Base-by-base conservation (phyloP, 2,888 invertebrate genomes). In the Chrysolina oricalcia region DNA sequence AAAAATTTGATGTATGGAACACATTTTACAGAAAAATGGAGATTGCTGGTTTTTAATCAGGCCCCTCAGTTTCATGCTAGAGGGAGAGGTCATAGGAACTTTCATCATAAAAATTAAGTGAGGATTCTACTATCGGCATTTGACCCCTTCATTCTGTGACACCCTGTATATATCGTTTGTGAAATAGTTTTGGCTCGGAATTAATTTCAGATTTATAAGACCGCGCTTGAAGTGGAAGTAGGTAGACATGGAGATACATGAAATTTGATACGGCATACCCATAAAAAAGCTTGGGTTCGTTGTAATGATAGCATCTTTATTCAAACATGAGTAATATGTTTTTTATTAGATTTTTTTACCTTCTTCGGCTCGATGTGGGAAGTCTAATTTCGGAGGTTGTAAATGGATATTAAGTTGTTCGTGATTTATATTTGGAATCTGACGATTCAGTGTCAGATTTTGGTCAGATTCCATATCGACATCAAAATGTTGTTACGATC, bases 241-340 rank as follows among this genome's bases (percentile, higher is more conserved):
- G 68, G 68, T 68, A 59, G 59, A 59, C 27, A 59, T 35, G 59
- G 35, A 53, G 53, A 35, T 59, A 68, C 53, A 68, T 56, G 68
- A 68, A 68, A 68, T 68, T 68, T 53, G 68, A 68, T 68, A 68
- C 53, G 11, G 27, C 19, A 35, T 43, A 40, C 43, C 40, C 41
- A 35, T 56, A 53, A 27, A 68, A 67, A 67, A 68, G 27, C 17
- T 53, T 9, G 40, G 68, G 53, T 43, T 53, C 19, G 41, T 17
- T 56, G 53, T 68, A 53, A 68, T 68, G 68, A 68, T 68, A 68
- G 68, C 53, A 68, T 53, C 68, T 56, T 68, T 53, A 56, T 68
- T 68, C 68, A 53, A 48, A 50, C 53, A 35, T 40, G 68, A 27
- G 68, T 68, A 68, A 68, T 68, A 41, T 56, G 35, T 56, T 68